Evolutionary conservation across 2,113 vertebrate genomes (phyloP), one percentile per base, ranked within the genome.

Genomic region (Solea senegalensis): DNA sequence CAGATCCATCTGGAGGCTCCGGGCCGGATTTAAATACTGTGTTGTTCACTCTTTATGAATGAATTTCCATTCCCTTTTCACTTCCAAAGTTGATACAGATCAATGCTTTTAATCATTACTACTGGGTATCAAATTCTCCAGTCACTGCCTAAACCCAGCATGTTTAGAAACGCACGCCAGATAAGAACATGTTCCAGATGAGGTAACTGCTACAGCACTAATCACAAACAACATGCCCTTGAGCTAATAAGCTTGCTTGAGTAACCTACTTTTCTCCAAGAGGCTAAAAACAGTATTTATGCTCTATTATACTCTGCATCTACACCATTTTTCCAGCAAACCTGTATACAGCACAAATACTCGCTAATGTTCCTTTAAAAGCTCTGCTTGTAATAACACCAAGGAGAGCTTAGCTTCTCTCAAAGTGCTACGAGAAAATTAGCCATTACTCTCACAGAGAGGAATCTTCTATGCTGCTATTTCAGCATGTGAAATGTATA

Each of bases 381-480:
- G 70, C 56, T 57, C 16, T 13, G 44, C 63, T 60, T 50, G 50
- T 61, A 58, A 69, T 50, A 58, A 45, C 49, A 63, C 40, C 7
- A n/a, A 53, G 39, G 54, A 52, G 13, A 34, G 53, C n/a, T 15
- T 2, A 26, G 14, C 26, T 46, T 65, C 45, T 65, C 49, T 56
- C 56, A 54, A 14, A 53, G 16, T 28, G 52, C 55, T 2, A 0
- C 4, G 27, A 26, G 41, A 45, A 27, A 59, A 63, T 15, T 34
- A 57, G 16, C 46, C 75, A 67, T 78, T 67, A 63, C 14, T 46
- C 39, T 15, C 57, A 63, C 52, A 50, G n/a, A 10, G 39, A 51
- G 46, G 10, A 4, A 14, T 58, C 60, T 53, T 39, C 49, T 53
- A 0, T 12, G 5, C 8, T 3, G 54, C 48, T 16, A 5, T 13